Evolutionary conservation across 2,888 invertebrate genomes (phyloP), one percentile per base, ranked within the genome.

Genomic region (Diarsia brunnea): DNA sequence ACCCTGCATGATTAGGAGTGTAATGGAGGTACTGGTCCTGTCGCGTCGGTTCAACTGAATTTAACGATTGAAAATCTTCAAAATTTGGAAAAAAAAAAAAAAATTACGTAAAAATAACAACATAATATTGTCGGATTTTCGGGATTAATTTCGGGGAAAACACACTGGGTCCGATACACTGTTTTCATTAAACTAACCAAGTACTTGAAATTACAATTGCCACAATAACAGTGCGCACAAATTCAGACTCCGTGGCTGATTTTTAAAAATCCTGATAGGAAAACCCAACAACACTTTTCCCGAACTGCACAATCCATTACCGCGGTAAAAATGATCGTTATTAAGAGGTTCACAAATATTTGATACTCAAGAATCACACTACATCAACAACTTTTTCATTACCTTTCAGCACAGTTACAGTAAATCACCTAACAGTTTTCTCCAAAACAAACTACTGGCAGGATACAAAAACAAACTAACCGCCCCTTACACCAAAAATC

Each of bases 401-500:
- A n/a, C 10, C 16, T 27, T 58, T 19, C 27, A 58, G 10, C 1
- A 60, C 10, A 31, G 8, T 60, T 0, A 60, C 27, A 60, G 19
- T 27, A 61, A 61, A 61, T 61, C 21, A 21, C 47, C 10, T 10
- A 21, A 21, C 12, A 31, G 2, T 51, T 24, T 53, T 11, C n/a
- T 63, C n/a, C n/a, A 1, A 27, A 16, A 45, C 14, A 53, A 72
- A 64, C 63, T 55, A 64, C 21, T 24, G 14, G 11, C 12, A 43
- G 11, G 1, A 31, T 14, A 61, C 55, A 24, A 63, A 55, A 81
- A 53, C 60, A 49, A 74, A 76, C 45, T 63, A 51, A 45, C n/a
- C 14, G n/a, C 49, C 24, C 47, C 16, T 24, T 21, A 49, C 2
- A 69, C 61, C 69, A 66, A 81, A 85, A 79, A 77, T 79, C 51